Base-by-base conservation (phyloP, 1,140 invertebrate species). In the Thalassaphorura encarpata region DNA sequence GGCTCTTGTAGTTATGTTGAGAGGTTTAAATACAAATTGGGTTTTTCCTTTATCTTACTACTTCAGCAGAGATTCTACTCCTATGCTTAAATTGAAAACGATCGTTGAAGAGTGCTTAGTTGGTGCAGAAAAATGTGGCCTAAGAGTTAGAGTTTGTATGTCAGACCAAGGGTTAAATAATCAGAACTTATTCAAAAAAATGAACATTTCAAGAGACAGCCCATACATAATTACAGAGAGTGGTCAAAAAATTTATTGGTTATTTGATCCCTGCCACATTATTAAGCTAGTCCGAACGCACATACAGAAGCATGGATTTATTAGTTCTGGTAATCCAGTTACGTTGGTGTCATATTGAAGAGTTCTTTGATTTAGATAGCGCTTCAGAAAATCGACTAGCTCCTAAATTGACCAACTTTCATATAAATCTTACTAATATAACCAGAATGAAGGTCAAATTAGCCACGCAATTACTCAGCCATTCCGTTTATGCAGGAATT, bases 401-500 rank as follows among this genome's bases (percentile, higher is more conserved):
- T 18, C 54, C 54, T 1, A 57, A 51, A 47, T 46, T 61, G 39
- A 58, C 43, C 8, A 15, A 26, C 11, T 18, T 23, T 16, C 58
- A 61, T 45, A 52, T 61, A 23, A 33, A 51, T 2, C 3, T 57
- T 15, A 39, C 55, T 13, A 31, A 36, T 11, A 46, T 43, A 33
- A 13, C 6, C 29, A 56, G 48, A 29, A 40, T 58, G 39, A 58
- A 42, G 36, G 54, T 58, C 5, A 45, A 42, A 28, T 41, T 58
- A 33, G 58, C 58, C 6, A 52, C 58, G 2, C 53, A 60, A 45
- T 16, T 60, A 19, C 39, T 56, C 16, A 56, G 52, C 26, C 42
- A 51, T 23, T 48, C 54, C 15, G 53, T 60, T 40, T 26, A 4
- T 39, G 29, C 33, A 24, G 59, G 54, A 19, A 61, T 61, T 24